Conservation (phyloP, 2,888 invertebrate species). For the Unio delphinus region DNA sequence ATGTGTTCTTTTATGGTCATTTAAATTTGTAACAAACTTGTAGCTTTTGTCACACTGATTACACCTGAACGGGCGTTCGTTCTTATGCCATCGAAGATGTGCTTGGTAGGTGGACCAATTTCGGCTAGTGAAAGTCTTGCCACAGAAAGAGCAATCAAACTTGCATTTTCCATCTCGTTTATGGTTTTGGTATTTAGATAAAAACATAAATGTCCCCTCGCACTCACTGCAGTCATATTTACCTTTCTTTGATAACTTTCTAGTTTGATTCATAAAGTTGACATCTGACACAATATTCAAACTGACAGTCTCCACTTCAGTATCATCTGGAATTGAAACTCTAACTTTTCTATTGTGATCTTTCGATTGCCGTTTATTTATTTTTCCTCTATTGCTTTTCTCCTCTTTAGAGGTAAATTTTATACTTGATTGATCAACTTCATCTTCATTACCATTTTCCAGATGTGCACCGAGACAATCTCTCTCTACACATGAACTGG, state of each 20-base stretch:
- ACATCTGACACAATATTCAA: no score
- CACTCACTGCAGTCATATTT: slow-evolving; percentile 27
- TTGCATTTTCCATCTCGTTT: slow-evolving; percentile 26
- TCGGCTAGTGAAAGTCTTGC: slow-evolving; percentile 22
- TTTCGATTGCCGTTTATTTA: no score
- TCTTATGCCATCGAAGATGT: slow-evolving; percentile 28
- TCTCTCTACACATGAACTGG: no score
- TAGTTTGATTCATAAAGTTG: no score
- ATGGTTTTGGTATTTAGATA: slow-evolving; percentile 24
- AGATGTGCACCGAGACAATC: no score
- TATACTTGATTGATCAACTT: no score
- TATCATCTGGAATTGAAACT: no score
- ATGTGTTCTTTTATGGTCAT: slow-evolving; percentile 29
- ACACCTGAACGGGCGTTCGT: slow-evolving; percentile 20
- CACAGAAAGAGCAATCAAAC: slow-evolving; percentile 32
- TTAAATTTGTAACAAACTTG: slow-evolving; percentile 20
- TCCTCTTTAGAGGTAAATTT: no score
- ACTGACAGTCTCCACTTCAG: no score
- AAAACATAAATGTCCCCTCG: slow-evolving; percentile 18
- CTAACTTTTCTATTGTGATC: no score
- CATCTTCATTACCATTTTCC: no score
- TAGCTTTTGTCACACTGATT: slow-evolving; percentile 25
- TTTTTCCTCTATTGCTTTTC: no score
- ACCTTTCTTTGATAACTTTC: not conserved
- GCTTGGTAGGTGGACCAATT: slow-evolving; percentile 19